These are phyloP conservation scores for Atrina japonica DNA, from an alignment of 2,888 invertebrate species.

Conservation along the genomic window DNA sequence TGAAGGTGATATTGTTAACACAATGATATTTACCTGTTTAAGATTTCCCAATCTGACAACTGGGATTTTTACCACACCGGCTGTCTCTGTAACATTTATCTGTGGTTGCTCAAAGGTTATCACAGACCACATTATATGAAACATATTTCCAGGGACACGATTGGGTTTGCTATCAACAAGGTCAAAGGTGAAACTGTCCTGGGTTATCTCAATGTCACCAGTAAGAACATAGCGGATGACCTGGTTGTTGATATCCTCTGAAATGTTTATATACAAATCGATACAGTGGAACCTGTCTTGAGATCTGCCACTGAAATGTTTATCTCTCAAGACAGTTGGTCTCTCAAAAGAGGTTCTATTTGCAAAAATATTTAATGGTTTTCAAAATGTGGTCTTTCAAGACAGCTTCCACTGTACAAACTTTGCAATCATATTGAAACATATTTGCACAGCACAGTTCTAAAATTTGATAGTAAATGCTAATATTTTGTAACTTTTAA, in stretches of 20 bases:
- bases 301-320: not conserved
- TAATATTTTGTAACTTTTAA: too few species aligned
- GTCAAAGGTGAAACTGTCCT: conserved; percentile 77
- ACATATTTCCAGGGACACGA: conserved; percentile 70
- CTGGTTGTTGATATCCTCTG: conserved; percentile 75
- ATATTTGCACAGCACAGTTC: too few species aligned
- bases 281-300: too few species aligned
- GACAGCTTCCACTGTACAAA: too few species aligned
- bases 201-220: conserved; percentile 51
- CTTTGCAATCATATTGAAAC: too few species aligned
- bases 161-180: conserved; percentile 76
- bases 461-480: too few species aligned
- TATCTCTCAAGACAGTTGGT: too few species aligned
- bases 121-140: conserved; percentile 76
- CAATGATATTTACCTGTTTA: conserved; percentile 66
- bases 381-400: too few species aligned
- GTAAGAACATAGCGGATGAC: conserved; percentile 73
- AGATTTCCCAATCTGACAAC: conserved; percentile 72
- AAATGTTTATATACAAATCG: conserved; percentile 10
- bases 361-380: too few species aligned
- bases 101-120: conserved; percentile 65
- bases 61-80: conserved; percentile 71
- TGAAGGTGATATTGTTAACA: too few species aligned
- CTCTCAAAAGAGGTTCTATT: too few species aligned
- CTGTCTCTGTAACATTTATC: conserved; percentile 73